Conservation (phyloP, 2,113 vertebrate species). For the Notothenia coriiceps region DNA sequence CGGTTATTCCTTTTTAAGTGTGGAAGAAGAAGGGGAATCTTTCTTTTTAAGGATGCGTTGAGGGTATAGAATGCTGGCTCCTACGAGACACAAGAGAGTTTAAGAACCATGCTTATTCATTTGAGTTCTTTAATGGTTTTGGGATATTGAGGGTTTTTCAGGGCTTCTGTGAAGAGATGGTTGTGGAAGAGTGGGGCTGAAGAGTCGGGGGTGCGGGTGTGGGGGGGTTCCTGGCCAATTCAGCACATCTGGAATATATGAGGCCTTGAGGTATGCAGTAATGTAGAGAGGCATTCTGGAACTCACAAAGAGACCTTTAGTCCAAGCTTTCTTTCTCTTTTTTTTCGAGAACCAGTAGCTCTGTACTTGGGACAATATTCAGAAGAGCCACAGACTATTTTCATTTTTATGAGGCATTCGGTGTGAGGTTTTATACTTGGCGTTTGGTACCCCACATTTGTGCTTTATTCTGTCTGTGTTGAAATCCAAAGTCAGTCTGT, state of each 20-base stretch:
- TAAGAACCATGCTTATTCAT: constrained; percentile 56
- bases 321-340: constrained; percentile 61
- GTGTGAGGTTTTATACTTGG: constrained; percentile 56
- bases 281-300: constrained; percentile 84
- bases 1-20: constrained; percentile 37
- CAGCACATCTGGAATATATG: constrained; percentile 89
- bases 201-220: constrained; percentile 14
- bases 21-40: constrained; percentile 10
- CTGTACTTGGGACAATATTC: constrained; percentile 72
- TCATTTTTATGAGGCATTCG: constrained; percentile 74
- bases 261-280: constrained; percentile 87
- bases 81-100: constrained; percentile 39
- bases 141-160: constrained; percentile 73
- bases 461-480: constrained; percentile 26
- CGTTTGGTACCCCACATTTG: constrained; percentile 16
- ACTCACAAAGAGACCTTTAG: constrained; percentile 84
- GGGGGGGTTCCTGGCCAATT: constrained; percentile 73
- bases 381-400: constrained; percentile 72
- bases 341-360: constrained; percentile 79
- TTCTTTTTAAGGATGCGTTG: constrained; percentile 30
- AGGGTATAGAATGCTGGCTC: constrained; percentile 28
- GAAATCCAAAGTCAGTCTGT: constrained; percentile 4
- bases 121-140: constrained; percentile 74
- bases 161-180: constrained; percentile 74
- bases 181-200: constrained; percentile 47